A percentile compares a stretch with the other conserved stretches of the same genome.
These are phyloP conservation scores for Drosophila sturtevanti DNA, from an alignment of 1,140 invertebrate species.

Conservation along the genomic window DNA sequence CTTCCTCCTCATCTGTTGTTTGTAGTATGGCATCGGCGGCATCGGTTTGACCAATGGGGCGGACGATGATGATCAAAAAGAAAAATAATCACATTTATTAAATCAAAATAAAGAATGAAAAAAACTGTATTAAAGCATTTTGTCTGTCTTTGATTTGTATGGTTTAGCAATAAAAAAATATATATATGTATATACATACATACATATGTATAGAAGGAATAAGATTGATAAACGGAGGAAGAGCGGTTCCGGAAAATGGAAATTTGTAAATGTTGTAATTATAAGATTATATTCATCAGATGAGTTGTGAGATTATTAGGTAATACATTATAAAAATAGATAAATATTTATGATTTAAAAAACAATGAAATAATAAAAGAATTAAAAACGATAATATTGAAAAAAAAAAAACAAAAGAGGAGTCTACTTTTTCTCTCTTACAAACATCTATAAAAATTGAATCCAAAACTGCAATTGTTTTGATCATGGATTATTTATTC, in stretches of 20 bases:
- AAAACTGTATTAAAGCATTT: conserved; percentile 41
- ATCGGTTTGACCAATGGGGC: conserved; percentile 11
- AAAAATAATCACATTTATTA: conserved; percentile 64
- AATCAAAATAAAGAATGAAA: conserved; percentile 66
- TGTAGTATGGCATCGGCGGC: background rate
- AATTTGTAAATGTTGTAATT: background rate
- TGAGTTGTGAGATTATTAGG: background rate
- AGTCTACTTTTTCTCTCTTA: background rate
- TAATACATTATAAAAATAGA: no score
- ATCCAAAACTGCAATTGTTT: no score
- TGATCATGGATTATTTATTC: no score
- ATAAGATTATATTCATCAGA: background rate
- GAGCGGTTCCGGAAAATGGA: background rate
- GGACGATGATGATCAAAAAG: conserved; percentile 3
- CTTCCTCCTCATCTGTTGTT: background rate
- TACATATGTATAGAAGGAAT: no score
- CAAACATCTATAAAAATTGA: no score
- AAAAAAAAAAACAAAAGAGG: background rate
- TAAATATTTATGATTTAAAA: no score
- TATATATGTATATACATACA: no score
- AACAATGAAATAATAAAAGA: background rate
- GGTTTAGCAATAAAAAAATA: conserved; percentile 3
- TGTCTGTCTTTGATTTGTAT: conserved; percentile 32
- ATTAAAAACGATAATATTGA: background rate
- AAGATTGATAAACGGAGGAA: background rate